Percentiles rank a stretch among this genome's conserved stretches.
Evolutionary conservation across 1,140 invertebrate genomes (phyloP).

Genomic region (Metopolophium dirhodum): DNA sequence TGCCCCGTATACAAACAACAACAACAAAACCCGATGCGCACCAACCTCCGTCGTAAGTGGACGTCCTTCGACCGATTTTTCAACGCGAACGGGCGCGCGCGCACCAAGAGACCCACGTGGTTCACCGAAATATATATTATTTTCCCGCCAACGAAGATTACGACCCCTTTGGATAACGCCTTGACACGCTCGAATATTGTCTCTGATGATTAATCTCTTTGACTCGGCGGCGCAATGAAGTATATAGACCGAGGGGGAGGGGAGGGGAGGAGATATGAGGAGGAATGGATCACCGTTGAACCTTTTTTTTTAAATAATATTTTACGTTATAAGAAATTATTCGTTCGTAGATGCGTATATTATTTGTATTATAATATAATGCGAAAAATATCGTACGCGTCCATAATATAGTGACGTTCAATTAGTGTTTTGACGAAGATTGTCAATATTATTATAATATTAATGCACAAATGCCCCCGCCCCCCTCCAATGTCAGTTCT

Average conservation of each 20-base stretch:
- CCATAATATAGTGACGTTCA: background rate
- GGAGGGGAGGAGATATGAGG: background rate
- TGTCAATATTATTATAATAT: background rate
- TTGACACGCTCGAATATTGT: background rate
- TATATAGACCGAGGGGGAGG: background rate
- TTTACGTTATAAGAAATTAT: background rate
- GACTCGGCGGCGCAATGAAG: background rate
- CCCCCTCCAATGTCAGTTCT: background rate
- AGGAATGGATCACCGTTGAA: background rate
- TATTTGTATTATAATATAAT: background rate
- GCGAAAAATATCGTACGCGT: too few relatives aligned
- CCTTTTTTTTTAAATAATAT: background rate
- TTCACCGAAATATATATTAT: background rate
- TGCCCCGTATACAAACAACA: background rate
- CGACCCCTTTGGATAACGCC: background rate
- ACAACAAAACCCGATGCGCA: background rate
- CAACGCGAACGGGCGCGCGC: background rate
- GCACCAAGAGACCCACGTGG: background rate
- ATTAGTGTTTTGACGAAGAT: background rate
- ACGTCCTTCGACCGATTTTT: conserved; percentile 12
- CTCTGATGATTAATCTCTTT: background rate
- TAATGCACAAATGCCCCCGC: background rate
- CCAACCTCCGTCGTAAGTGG: background rate
- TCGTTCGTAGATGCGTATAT: background rate
- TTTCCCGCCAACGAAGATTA: conserved; percentile 27